Base-by-base conservation (phyloP, 30 jellyfish, hydroid and myxozoan species). In the Cassiopea andromeda region DNA sequence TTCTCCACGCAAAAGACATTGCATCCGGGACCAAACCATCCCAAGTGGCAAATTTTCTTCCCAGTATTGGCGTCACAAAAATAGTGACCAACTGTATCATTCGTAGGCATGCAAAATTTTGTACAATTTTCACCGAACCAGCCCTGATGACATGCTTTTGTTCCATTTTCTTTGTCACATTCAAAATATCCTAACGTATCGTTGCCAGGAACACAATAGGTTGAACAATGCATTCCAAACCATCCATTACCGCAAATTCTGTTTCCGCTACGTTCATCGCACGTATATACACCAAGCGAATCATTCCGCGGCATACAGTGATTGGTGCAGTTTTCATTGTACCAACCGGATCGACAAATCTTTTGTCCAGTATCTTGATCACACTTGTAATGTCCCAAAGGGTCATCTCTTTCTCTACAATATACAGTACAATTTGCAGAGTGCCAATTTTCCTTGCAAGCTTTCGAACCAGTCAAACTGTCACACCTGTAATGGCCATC, bases 401-500 rank as follows among this genome's bases (percentile, higher is more conserved):
- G 46, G 48, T 71, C 57, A 67, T 46, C 46, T 46, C 73, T 67
- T 69, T n/a, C 68, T 76, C n/a, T 71, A 58, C 85, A 70, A 68
- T 71, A 70, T 16, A 15, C 69, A 15, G 48, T 84, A 46, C 95
- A 88, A 45, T 50, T 54, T 17, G 4, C 44, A 1, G 89, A 85
- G 61, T 50, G 73, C 97, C 97, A 91, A 49, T 72, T 45, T 18
- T 72, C 18, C 12, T 27, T 64, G 77, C 97, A 91, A 17, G 46
- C 54, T 50, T 68, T 91, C 44, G 54, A 15, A 14, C 94, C 97
- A 78, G 44, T 48, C 5, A 47, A 16, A 44, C 78, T 58, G 80
- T 78, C 90, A 60, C 97, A 91, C 15, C 59, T 60, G 73, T 79
- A 91, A 78, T 91, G 97, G 7, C 97, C 94, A 1, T 19, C 2